Percentiles rank a stretch among this genome's conserved stretches.
Evolutionary conservation across 2,797 vertebrate species (phyloP).

Genomic region (Hippocampus kuda): DNA sequence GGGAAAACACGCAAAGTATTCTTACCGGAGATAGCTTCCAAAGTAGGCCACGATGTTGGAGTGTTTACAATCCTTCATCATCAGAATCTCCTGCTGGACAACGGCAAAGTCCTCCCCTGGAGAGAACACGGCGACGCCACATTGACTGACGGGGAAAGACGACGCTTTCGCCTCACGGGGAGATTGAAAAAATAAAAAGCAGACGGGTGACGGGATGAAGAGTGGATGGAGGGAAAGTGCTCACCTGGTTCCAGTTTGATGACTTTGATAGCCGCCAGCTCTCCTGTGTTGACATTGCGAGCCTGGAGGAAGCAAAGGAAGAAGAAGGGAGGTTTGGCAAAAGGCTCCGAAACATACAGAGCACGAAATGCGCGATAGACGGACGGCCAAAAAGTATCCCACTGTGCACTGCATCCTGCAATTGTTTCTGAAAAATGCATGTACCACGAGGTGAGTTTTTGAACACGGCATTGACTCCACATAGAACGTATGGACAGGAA

Average conservation of each 20-base stretch:
- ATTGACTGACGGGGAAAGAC: neutral
- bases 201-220: neutral
- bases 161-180: neutral
- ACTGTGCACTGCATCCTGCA: neutral
- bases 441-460: neutral
- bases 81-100: constrained; percentile 98
- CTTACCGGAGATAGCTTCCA: constrained; percentile 97
- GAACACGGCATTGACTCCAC: neutral
- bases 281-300: constrained; percentile 95
- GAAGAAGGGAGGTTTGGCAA: constrained; percentile 1
- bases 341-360: neutral
- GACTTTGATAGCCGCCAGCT: constrained; percentile 98
- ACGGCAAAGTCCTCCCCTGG: constrained; percentile 98
- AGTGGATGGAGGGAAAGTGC: constrained; percentile 8
- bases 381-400: neutral
- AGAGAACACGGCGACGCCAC: neutral
- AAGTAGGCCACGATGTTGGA: constrained; percentile 98
- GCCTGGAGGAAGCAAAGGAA: constrained; percentile 63
- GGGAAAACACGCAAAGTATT: neutral
- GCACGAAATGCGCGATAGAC: neutral
- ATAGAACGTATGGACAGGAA: neutral
- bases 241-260: constrained; percentile 99
- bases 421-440: neutral
- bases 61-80: constrained; percentile 99
- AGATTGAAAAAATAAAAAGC: neutral